Evolutionary conservation across 1,140 invertebrate species (phyloP), one percentile per base, ranked within the genome.

Genomic region (Delia radicum): DNA sequence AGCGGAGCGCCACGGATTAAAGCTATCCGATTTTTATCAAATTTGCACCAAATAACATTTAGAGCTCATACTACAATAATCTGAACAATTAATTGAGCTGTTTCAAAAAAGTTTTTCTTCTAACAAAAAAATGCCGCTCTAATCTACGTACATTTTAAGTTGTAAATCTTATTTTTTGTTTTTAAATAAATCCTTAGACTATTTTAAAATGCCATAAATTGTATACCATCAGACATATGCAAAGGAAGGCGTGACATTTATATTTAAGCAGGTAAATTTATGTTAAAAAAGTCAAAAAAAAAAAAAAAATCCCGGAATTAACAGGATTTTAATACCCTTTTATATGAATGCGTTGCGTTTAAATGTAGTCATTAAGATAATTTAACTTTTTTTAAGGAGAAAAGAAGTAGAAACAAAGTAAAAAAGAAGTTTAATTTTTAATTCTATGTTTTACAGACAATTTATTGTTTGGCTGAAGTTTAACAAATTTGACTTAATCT

Each of bases 191-290:
- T 69, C 29, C 63, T 67, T 31, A 31, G 18, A n/a, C 26, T 33
- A 15, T 67, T 33, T 31, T 31, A 69, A 37, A 37, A 18, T 69
- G 65, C 65, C 65, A 69, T 69, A 69, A 69, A 69, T 69, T 69
- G 33, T 69, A 15, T 10, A 69, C 2, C 65, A 69, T 10, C n/a
- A 69, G 65, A 69, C 65, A 69, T 69, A 69, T 69, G 65, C 65
- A 69, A 69, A 69, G 65, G 65, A 69, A 69, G 65, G 65, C 65
- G 65, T 69, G 65, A 69, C 65, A 69, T 31, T 69, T 69, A 33
- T 69, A 69, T 37, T 69, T 69, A 33, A 33, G 0, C 65, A 69
- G 65, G 65, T 69, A 69, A 69, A 69, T 33, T 37, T 69, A 69
- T 33, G 65, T 69, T 10, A 69, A 67, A 69, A 69, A 69, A n/a